These are phyloP conservation scores for Tipula unca DNA, from an alignment of 2,888 invertebrate genomes.

Conservation along the genomic window DNA sequence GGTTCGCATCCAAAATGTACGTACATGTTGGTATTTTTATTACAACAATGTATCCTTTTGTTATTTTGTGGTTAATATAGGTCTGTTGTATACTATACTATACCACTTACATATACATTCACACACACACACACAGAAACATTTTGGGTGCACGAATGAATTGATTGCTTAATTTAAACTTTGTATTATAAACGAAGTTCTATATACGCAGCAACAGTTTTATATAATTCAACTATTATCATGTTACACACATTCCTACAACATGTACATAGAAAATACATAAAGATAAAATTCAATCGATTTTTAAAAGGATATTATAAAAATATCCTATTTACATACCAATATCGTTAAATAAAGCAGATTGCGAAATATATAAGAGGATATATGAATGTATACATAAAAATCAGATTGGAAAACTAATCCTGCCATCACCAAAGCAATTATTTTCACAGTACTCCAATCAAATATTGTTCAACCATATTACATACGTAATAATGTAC, in stretches of 20 bases:
- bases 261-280: too few species aligned
- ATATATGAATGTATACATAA: not conserved
- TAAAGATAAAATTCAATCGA: not conserved
- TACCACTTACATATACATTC: not conserved
- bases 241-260: not conserved
- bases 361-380: not conserved
- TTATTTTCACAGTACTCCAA: not conserved
- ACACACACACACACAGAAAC: not conserved
- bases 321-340: not conserved
- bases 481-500: too few species aligned
- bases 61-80: not conserved
- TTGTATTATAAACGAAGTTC: not conserved
- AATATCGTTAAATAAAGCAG: not conserved
- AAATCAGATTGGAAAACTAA: not conserved
- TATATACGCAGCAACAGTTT: not conserved
- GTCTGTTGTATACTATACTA: not conserved
- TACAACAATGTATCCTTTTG: not conserved
- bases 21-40: not conserved
- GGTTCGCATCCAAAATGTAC: not conserved
- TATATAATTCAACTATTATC: not conserved
- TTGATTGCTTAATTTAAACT: not conserved
- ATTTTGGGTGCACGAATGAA: not conserved
- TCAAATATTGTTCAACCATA: too few species aligned
- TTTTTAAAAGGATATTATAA: not conserved
- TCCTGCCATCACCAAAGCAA: not conserved